Evolutionary conservation across 2,888 invertebrate genomes (phyloP).

Genomic region (Drosophila mimica): DNA sequence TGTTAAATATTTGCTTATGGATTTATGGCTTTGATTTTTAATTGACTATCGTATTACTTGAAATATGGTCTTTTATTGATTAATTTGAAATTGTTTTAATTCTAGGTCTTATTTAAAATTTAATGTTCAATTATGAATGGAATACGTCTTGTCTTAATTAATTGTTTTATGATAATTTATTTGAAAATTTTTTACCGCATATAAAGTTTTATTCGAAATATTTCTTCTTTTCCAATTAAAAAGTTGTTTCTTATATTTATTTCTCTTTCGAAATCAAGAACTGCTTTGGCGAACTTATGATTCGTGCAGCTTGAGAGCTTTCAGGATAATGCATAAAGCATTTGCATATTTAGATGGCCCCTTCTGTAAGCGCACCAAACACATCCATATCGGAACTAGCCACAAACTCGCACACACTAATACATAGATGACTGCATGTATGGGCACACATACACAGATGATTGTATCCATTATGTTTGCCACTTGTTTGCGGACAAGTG

Average conservation of each 20-base stretch:
- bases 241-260: neutral
- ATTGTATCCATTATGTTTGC: slow-evolving; percentile 48
- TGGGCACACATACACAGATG: slow-evolving; percentile 10
- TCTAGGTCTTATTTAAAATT: neutral
- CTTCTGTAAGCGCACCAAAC: neutral
- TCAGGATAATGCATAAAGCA: neutral
- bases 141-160: no score
- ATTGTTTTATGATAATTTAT: no score
- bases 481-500: slow-evolving; percentile 52
- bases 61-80: no score
- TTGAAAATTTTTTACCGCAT: no score
- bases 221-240: neutral
- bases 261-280: no score
- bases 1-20: neutral
- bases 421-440: neutral
- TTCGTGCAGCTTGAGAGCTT: neutral
- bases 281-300: neutral
- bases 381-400: neutral
- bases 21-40: neutral
- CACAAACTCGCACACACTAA: neutral
- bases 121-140: neutral
- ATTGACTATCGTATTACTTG: neutral
- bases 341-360: slow-evolving; percentile 4
- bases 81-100: neutral
- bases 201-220: no score